Conservation (phyloP, 2,888 invertebrate genomes). For the Parnassius mnemosyne region DNA sequence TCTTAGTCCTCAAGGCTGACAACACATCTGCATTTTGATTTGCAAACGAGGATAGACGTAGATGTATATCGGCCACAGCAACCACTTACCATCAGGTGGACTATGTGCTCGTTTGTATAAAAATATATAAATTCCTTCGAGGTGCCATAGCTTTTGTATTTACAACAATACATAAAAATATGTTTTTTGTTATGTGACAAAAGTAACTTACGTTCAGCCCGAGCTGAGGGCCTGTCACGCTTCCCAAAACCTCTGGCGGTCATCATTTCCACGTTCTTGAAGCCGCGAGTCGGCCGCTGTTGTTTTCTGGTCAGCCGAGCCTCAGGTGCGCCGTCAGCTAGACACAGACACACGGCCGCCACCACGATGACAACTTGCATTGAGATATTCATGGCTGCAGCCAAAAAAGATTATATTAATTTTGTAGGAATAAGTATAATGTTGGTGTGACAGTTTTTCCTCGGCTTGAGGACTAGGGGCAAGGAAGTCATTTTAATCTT, state of each 20-base stretch:
- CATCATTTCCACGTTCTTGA: conserved; percentile 83
- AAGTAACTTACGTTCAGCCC: conserved; percentile 65
- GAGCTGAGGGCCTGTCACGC: conserved; percentile 68
- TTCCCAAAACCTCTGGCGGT: conserved; percentile 85
- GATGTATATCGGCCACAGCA: too few relatives aligned
- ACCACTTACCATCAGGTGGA: too few relatives aligned
- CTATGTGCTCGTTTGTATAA: too few relatives aligned
- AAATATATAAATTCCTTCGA: too few relatives aligned
- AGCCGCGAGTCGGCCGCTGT: conserved; percentile 82
- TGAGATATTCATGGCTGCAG: conserved; percentile 66
- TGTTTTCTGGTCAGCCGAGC: conserved; percentile 65
- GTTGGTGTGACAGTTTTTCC: not conserved
- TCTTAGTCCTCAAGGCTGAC: too few relatives aligned
- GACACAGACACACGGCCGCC: conserved; percentile 61
- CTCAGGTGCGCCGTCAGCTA: conserved; percentile 62
- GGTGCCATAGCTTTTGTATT: too few relatives aligned
- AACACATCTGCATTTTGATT: too few relatives aligned
- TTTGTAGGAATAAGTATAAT: not conserved
- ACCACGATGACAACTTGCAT: conserved; percentile 63
- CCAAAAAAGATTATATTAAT: conserved; percentile 20
- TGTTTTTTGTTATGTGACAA: not conserved
- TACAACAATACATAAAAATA: not conserved
- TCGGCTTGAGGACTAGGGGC: too few relatives aligned
- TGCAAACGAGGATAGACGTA: too few relatives aligned
- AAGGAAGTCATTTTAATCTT: too few relatives aligned